These are phyloP conservation scores for Chymomyza costata DNA, from an alignment of 1,140 invertebrate species.

Conservation along the genomic window DNA sequence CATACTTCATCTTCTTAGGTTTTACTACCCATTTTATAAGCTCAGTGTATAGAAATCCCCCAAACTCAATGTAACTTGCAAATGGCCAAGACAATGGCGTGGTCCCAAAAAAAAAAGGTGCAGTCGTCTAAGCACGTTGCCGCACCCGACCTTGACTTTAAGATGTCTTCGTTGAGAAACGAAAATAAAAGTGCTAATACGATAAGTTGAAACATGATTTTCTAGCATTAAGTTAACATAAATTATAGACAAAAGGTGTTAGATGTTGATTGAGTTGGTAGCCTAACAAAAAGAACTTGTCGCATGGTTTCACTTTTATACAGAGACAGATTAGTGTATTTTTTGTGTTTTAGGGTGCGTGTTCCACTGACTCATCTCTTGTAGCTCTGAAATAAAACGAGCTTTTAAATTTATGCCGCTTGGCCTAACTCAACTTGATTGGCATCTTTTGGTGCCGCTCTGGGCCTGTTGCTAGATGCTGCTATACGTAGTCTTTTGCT, in stretches of 20 bases:
- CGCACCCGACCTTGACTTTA: conserved; percentile 65
- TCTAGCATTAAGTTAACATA: conserved; percentile 52
- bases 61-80: conserved; percentile 21
- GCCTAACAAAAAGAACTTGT: conserved; percentile 24
- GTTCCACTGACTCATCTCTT: conserved; percentile 40
- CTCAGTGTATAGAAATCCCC: conserved; percentile 31
- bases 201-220: conserved; percentile 35
- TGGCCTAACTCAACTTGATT: conserved; percentile 16
- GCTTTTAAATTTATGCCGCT: conserved; percentile 12
- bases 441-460: too few relatives aligned
- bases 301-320: conserved; percentile 21
- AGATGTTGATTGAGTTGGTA: conserved; percentile 36
- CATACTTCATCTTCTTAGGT: too few relatives aligned
- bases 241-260: conserved; percentile 35
- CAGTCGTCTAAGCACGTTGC: conserved; percentile 39
- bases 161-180: conserved; percentile 13
- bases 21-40: too few relatives aligned
- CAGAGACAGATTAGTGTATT: conserved; percentile 1
- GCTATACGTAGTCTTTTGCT: conserved; percentile 8
- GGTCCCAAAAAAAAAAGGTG: conserved; percentile 50
- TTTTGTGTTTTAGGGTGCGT: neutral
- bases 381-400: conserved; percentile 12
- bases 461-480: conserved; percentile 40
- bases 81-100: conserved; percentile 46
- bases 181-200: conserved; percentile 67